Base-by-base conservation (phyloP, 1,140 invertebrate genomes). In the Leptinotarsa undecemlineata region DNA sequence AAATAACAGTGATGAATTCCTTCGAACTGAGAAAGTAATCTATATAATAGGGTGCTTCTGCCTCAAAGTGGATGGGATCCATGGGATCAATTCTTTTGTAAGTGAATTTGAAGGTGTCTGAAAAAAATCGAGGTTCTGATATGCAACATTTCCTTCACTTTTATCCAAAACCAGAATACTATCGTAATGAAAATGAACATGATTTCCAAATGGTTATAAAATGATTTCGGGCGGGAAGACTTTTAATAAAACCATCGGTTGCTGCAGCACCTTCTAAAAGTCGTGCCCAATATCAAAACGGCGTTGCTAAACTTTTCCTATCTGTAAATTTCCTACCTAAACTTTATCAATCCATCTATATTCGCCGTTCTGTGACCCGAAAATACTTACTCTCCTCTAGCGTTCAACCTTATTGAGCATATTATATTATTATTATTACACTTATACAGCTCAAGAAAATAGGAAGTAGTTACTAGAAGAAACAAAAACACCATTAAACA, bases 221-320 rank as follows among this genome's bases (percentile, higher is more conserved):
- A 76, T 80, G 80, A 81, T 82, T 83, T 80, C 80, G 81, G 83
- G 83, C 79, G 82, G 83, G 83, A 84, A 84, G 83, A 84, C 83
- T 82, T 82, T 83, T 80, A 77, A 75, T 74, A 76, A 75, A 80
- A 78, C 75, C 77, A 73, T 78, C 79, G 79, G 80, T 81, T 80
- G 80, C 79, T 78, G 74, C 78, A 82, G 81, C 80, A 83, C 80
- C 79, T 79, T 75, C 20, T 73, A 79, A 82, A 82, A 82, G 82
- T 83, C 81, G 80, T 82, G 81, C 82, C 82, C 81, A 64, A 72
- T 69, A 42, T 42, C 33, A 76, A 77, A 81, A 80, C 79, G 80
- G 76, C 77, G 77, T 77, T 47, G 19, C 23, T n/a, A 75, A 73
- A 62, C 66, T 67, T 73, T 68, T 63, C 71, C 74, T 75, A 77